Base-by-base conservation (phyloP, 2,797 vertebrate species). In the Iguana delicatissima region DNA sequence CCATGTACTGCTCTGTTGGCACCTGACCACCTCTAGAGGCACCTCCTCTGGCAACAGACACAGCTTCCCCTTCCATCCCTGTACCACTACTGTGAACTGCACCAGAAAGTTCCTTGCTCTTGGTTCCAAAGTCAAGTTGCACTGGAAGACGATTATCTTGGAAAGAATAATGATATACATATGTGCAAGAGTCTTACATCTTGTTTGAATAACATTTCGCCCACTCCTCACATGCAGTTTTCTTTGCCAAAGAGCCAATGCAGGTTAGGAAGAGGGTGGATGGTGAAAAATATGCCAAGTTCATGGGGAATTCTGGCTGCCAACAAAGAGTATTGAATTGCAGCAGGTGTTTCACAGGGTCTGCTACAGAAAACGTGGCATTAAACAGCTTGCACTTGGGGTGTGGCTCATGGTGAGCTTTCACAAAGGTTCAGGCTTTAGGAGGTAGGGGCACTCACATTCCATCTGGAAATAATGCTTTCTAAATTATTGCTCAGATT, bases 321-420 rank as follows among this genome's bases (percentile, higher is more conserved):
- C 35, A 84, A 46, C 26, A 79, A 59, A 73, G 52, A 59, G 67
- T 50, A 84, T 69, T 69, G 55, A 69, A 55, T 72, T 91, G 35
- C 80, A 87, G 59, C 80, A 87, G 50, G 80, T 87, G 89, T n/a
- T 50, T 87, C 46, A 55, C 38, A 83, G 32, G 32, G 8, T 69
- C n/a, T 80, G 74, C 50, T 85, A 72, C 24, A 72, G 83, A 46
- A 55, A 80, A 62, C 8, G 9, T 80, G 74, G 52, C 83, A 80
- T 85, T 85, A 69, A 76, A 64, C 74, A 76, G 82, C 50, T 76
- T 46, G 38, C 64, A 26, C 10, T 46, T 18, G 4, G 62, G 76
- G 29, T 1, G 55, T 79, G 16, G 6, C 35, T 80, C 38, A 76
- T 9, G 46, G 74, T 13, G 14, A 24, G 52, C 26, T 74, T 89